These are phyloP conservation scores for Poecilus cupreus DNA, from an alignment of 2,888 invertebrate genomes.

Conservation along the genomic window DNA sequence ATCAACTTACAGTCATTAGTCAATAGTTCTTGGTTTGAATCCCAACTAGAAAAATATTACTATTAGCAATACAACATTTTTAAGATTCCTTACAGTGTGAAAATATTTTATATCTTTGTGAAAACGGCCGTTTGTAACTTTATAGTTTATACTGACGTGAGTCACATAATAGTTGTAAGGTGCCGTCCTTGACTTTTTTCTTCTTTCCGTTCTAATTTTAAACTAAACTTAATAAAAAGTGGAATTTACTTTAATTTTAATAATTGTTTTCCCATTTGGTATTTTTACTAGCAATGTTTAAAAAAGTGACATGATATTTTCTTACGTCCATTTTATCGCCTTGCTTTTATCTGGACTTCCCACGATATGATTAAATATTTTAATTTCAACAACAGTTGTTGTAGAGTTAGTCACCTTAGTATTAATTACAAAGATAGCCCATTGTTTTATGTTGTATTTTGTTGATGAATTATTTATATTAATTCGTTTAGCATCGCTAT, in stretches of 20 bases:
- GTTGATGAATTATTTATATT: slow-evolving; percentile 32
- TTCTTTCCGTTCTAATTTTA: slow-evolving; percentile 34
- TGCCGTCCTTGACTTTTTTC: slow-evolving; percentile 32
- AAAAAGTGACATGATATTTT: not conserved
- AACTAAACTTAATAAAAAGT: not conserved
- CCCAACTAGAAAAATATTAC: not conserved
- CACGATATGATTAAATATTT: slow-evolving; percentile 13
- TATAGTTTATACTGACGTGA: not conserved
- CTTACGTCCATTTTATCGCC: not conserved
- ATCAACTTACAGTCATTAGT: slow-evolving; percentile 20
- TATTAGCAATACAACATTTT: not conserved
- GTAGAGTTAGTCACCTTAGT: slow-evolving; percentile 19
- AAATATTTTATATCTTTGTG: not conserved
- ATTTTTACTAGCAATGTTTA: not conserved
- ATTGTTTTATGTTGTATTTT: slow-evolving; percentile 5
- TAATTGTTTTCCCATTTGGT: not conserved
- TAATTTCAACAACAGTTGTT: slow-evolving; percentile 9
- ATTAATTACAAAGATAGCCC: slow-evolving; percentile 10
- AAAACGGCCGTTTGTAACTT: not conserved
- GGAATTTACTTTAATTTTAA: not conserved
- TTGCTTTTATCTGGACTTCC: slow-evolving; percentile 8
- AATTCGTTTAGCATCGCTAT: not conserved
- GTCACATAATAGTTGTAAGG: slow-evolving; percentile 8
- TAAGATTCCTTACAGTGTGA: slow-evolving; percentile 13
- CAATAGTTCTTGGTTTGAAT: not conserved